Base-by-base conservation (phyloP, 92 coral and sea anemone species). In the Anthopleura xanthogrammica region DNA sequence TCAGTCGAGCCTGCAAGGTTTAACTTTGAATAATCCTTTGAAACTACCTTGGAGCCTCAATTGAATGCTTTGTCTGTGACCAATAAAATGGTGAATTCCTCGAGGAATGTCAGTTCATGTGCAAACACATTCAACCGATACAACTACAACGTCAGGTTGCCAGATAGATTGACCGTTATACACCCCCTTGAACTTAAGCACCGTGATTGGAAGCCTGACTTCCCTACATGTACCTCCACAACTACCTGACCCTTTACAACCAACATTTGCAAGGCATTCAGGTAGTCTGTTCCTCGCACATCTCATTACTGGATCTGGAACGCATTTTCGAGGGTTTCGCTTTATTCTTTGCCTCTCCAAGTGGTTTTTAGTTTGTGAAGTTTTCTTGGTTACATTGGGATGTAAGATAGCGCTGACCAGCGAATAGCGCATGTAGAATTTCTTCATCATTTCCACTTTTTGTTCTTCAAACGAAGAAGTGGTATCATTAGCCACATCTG, bases 211-310 rank as follows among this genome's bases (percentile, higher is more conserved):
- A 13, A 68, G 1, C 42, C 41, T 68, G 17, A 23, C 41, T 36
- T 68, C 74, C 12, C 42, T 68, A 68, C 74, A 68, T 36, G 74
- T 68, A 13, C 74, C 74, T 3, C 74, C 17, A 68, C 74, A 68
- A 29, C 74, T 68, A 12, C 70, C 70, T 11, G 23, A 4, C 14
- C 70, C 70, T 20, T 20, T 62, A n/a, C 70, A 62, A 11, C 70
- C 70, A 20, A 62, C 70, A n/a, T 20, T 62, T 1, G 12, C 29
- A 4, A 62, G 29, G 12, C 70, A 62, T 23, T 62, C 11, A 62
- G 70, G 70, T 6, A 20, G 1, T 62, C 70, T 62, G 70, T 62
- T n/a, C 19, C 39, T 20, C 70, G 4, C 24, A 23, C 70, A 62
- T n/a, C 70, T 62, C 70, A n/a, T 29, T 9, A 20, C 29, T 20